Evolutionary conservation across 2,888 invertebrate genomes (phyloP).

Genomic region (Idaea aversata): DNA sequence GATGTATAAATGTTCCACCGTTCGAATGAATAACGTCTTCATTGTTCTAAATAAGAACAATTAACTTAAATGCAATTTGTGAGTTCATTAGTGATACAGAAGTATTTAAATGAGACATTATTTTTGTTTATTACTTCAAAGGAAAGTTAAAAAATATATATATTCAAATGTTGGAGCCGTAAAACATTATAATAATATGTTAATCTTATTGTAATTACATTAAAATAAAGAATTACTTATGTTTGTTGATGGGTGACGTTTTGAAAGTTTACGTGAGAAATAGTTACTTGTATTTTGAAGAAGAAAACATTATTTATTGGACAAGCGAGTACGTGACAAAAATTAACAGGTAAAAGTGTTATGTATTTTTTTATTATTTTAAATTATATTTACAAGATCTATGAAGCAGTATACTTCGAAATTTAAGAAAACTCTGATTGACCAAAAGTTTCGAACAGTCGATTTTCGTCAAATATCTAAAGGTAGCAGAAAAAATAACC

Average conservation of each 20-base stretch:
- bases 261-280: too few species aligned
- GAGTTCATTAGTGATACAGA: slow-evolving; percentile 28
- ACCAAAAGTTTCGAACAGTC: too few species aligned
- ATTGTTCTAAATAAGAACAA: slow-evolving; percentile 54
- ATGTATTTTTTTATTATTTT: too few species aligned
- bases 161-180: not conserved
- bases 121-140: slow-evolving; percentile 7
- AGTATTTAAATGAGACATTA: slow-evolving; percentile 30
- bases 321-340: too few species aligned
- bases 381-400: too few species aligned
- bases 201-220: not conserved
- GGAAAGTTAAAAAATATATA: not conserved
- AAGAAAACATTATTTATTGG: not conserved
- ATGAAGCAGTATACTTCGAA: too few species aligned
- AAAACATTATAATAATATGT: not conserved
- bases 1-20: slow-evolving; percentile 49
- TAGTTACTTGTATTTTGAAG: not conserved
- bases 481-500: too few species aligned
- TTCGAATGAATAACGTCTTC: slow-evolving; percentile 57
- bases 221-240: not conserved
- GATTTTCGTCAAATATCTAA: too few species aligned
- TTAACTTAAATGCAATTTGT: slow-evolving; percentile 36
- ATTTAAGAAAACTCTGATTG: too few species aligned
- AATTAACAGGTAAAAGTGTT: too few species aligned
- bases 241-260: not conserved